Evolutionary conservation across 2,797 vertebrate species (phyloP).

Genomic region (Leuciscus waleckii): DNA sequence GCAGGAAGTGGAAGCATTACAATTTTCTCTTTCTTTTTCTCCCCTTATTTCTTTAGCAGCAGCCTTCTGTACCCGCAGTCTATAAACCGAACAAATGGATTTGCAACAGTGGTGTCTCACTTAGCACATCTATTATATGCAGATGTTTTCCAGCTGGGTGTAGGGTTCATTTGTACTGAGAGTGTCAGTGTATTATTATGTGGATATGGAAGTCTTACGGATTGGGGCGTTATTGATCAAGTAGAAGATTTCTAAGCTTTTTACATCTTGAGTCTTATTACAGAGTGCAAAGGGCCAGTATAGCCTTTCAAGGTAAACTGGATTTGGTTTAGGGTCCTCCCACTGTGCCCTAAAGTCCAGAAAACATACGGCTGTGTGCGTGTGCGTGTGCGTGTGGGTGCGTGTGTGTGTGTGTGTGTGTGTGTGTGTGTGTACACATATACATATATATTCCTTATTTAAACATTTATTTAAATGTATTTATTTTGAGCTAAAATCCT

Average conservation of each 20-base stretch:
- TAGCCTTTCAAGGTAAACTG: not conserved
- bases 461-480: no score
- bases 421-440: no score
- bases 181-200: not conserved
- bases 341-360: not conserved
- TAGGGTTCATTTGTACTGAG: not conserved
- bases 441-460: no score
- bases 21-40: not conserved
- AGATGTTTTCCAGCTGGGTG: conserved; percentile 5
- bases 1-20: conserved; percentile 1
- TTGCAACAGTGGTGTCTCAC: not conserved
- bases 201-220: not conserved
- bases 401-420: no score
- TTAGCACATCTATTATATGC: not conserved
- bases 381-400: no score
- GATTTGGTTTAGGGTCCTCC: not conserved
- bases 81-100: not conserved
- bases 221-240: not conserved
- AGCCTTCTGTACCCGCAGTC: not conserved
- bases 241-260: not conserved
- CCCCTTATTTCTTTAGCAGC: not conserved
- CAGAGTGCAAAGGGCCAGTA: not conserved
- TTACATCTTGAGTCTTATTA: not conserved
- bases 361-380: not conserved
- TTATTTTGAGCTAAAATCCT: not conserved